Evolutionary conservation across 2,797 vertebrate genomes (phyloP).

Genomic region (Neosalanx taihuensis): DNA sequence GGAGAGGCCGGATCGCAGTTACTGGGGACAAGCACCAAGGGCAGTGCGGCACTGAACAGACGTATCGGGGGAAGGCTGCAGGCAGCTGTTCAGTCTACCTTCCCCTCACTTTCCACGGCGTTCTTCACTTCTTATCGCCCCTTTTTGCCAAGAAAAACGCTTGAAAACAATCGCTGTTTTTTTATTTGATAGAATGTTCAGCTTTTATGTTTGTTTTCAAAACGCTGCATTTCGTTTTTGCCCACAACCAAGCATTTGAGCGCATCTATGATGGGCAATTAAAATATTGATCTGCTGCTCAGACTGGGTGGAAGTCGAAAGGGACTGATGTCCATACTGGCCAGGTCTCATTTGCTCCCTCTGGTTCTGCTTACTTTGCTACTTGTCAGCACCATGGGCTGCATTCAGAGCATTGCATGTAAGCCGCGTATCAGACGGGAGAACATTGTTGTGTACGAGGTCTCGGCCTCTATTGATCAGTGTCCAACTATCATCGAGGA

Average conservation of each 20-base stretch:
- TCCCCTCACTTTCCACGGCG: constrained; percentile 48
- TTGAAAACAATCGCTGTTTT: constrained; percentile 35
- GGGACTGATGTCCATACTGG: constrained; percentile 76
- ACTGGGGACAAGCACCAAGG: constrained; percentile 78
- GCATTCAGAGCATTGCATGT: constrained; percentile 96
- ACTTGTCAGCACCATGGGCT: constrained; percentile 84
- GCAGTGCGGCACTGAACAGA: constrained; percentile 78
- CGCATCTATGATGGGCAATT: constrained; percentile 56
- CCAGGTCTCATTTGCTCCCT: constrained; percentile 63
- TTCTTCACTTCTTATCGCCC: constrained; percentile 46
- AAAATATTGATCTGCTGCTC: constrained; percentile 61
- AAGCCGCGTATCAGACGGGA: constrained; percentile 95
- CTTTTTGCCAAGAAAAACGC: constrained; percentile 39
- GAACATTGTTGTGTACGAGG: constrained; percentile 98
- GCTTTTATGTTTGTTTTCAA: constrained; percentile 39
- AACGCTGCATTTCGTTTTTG: constrained; percentile 14
- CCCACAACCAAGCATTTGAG: constrained; percentile 36
- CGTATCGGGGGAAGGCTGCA: constrained; percentile 70
- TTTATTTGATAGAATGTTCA: constrained; percentile 49
- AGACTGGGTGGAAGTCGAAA: constrained; percentile 63
- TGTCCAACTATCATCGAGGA: constrained; percentile 96
- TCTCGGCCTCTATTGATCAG: constrained; percentile 96
- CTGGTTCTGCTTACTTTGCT: constrained; percentile 73
- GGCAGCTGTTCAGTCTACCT: constrained; percentile 63
- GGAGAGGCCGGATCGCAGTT: constrained; percentile 73